phyloP scores from a whole-genome alignment of 2,797 vertebrate genomes.

The Halcyon leucocephala region DNA sequence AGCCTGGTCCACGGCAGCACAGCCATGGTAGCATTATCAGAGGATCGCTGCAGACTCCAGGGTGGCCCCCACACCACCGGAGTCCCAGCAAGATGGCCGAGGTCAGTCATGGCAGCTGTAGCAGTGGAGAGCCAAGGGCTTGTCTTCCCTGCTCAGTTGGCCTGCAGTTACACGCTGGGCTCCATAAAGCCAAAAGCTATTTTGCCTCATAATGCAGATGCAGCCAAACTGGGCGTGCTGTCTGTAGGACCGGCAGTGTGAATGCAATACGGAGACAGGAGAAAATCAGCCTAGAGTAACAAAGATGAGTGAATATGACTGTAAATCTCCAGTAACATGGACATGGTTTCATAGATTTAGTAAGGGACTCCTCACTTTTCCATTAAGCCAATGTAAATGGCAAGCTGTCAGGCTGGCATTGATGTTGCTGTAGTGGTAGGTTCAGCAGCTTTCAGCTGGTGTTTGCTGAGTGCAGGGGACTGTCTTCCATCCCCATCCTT shows the following conservation, averaged over 20 bases:
- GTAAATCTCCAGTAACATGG: not conserved
- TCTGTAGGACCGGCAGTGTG: not conserved
- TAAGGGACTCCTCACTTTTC: not conserved
- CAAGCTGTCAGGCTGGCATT: not conserved
- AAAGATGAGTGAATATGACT: not conserved
- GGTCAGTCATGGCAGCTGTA: not conserved
- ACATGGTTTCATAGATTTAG: not conserved
- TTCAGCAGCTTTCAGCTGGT: not conserved
- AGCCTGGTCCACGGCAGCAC: not conserved
- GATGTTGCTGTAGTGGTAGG: not conserved
- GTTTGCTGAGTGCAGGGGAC: not conserved
- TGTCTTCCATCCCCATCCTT: not conserved
- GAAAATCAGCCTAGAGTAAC: not conserved
- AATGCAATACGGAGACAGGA: not conserved
- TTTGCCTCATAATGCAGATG: not conserved
- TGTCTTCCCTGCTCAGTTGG: not conserved
- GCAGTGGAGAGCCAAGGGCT: not conserved
- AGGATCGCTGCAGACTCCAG: not conserved
- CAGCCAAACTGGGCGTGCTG: accelerated
- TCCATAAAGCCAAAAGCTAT: not conserved
- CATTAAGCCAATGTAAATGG: not conserved
- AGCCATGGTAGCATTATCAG: not conserved
- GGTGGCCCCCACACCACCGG: not conserved
- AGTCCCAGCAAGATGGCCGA: not conserved
- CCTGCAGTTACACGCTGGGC: not conserved